Percentiles rank a stretch among this genome's conserved stretches.
These are phyloP conservation scores for Papilio dardanus DNA, from an alignment of 1,140 invertebrate genomes.

Conservation along the genomic window DNA sequence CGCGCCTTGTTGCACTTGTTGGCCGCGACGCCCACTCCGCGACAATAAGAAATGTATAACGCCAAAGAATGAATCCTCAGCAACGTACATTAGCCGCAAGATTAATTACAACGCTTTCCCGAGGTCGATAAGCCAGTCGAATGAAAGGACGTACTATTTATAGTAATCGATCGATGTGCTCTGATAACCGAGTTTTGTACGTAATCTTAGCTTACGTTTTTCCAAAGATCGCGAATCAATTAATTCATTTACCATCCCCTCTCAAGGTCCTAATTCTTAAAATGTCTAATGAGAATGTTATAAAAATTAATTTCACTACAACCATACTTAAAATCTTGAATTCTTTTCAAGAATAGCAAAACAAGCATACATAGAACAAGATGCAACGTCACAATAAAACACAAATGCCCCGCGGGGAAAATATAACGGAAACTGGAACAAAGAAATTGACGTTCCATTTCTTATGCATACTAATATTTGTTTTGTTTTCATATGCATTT, in stretches of 20 bases:
- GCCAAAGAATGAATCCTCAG: conserved; percentile 49
- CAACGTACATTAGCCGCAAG: conserved; percentile 37
- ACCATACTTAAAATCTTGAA: conserved; percentile 6
- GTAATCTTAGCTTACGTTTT: conserved; percentile 32
- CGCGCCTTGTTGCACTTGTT: conserved; percentile 75
- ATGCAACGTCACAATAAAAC: conserved; percentile 35
- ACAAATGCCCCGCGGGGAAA: conserved; percentile 32
- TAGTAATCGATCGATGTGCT: conserved; percentile 32
- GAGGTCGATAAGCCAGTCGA: conserved; percentile 25
- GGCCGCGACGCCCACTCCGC: conserved; percentile 51
- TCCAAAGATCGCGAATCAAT: conserved; percentile 40
- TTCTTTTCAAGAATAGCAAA: not conserved
- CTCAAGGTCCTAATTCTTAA: too few species aligned
- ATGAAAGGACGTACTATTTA: conserved; percentile 27
- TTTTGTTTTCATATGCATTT: not conserved
- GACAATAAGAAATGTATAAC: conserved; percentile 39
- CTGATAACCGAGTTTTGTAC: not conserved
- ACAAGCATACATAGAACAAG: conserved; percentile 18
- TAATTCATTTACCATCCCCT: conserved; percentile 56
- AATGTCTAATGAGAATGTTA: too few species aligned
- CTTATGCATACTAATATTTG: conserved; percentile 23
- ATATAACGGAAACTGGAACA: conserved; percentile 37
- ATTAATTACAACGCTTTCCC: conserved; percentile 38
- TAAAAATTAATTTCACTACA: not conserved
- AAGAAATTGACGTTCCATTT: conserved; percentile 35